A percentile compares a stretch with the other conserved stretches of the same genome.
phyloP scores from a whole-genome alignment of 1,140 invertebrate genomes.

The Drosophila mojavensis region DNA sequence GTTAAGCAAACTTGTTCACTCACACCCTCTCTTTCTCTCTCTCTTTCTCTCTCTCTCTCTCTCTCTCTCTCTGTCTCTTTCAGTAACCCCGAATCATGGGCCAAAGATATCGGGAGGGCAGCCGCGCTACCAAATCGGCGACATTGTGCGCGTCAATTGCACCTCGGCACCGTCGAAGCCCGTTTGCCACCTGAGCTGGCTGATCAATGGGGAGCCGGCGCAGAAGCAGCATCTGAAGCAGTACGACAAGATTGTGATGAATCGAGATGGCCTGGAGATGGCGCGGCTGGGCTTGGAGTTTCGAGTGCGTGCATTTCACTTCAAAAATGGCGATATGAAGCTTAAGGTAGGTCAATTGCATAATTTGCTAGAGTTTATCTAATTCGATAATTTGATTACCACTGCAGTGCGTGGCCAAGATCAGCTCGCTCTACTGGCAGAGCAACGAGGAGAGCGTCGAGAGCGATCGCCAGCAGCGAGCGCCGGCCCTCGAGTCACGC shows the following conservation, averaged over 20 bases:
- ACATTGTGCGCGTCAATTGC: slow-evolving; percentile 92
- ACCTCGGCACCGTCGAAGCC: slow-evolving; percentile 93
- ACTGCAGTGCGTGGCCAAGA: slow-evolving; percentile 91
- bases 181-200: slow-evolving; percentile 93
- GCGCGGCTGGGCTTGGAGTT: slow-evolving; percentile 90
- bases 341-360: slow-evolving; percentile 86
- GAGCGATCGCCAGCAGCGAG: slow-evolving; percentile 87
- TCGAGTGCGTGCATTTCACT: slow-evolving; percentile 90
- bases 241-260: slow-evolving; percentile 72
- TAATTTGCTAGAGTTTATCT: neutral
- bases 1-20: neutral
- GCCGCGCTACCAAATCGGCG: slow-evolving; percentile 92
- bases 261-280: slow-evolving; percentile 87
- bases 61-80: slow-evolving; percentile 38
- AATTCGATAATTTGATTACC: neutral
- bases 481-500: slow-evolving; percentile 87
- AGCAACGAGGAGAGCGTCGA: slow-evolving; percentile 93
- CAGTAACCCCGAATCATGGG: slow-evolving; percentile 92
- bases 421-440: slow-evolving; percentile 92
- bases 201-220: slow-evolving; percentile 93
- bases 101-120: slow-evolving; percentile 92
- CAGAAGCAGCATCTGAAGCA: slow-evolving; percentile 83
- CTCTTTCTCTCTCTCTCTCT: slow-evolving; percentile 3
- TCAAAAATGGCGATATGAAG: slow-evolving; percentile 92
- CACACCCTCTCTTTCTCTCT: neutral